Evolutionary conservation across 2,797 vertebrate species (phyloP).

Genomic region (Merluccius polli): DNA sequence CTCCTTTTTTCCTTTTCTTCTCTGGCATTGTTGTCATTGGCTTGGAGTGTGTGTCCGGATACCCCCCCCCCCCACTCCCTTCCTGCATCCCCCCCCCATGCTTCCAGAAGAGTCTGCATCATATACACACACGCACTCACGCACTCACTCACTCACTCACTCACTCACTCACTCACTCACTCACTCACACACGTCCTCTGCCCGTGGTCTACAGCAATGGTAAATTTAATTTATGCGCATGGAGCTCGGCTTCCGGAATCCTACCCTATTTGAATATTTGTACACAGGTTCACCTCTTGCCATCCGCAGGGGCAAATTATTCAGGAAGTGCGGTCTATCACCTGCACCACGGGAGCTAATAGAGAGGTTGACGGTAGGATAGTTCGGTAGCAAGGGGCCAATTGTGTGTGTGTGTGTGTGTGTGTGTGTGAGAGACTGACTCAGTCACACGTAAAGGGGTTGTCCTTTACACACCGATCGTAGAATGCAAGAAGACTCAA

Average conservation of each 20-base stretch:
- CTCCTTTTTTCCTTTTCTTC: slow-evolving; percentile 29
- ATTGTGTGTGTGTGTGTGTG: too few relatives aligned
- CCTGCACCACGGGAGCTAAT: too few relatives aligned
- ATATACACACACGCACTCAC: slow-evolving; percentile 31
- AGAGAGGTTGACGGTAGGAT: neutral
- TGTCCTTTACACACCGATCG: neutral
- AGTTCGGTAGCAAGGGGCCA: neutral
- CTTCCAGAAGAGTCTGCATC: slow-evolving; percentile 57
- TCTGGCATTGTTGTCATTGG: slow-evolving; percentile 61
- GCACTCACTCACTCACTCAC: too few relatives aligned
- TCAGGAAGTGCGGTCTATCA: too few relatives aligned
- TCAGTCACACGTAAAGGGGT: too few relatives aligned
- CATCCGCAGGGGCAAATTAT: too few relatives aligned
- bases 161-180: too few relatives aligned
- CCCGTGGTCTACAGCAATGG: slow-evolving; percentile 16
- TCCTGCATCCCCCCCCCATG: slow-evolving; percentile 46
- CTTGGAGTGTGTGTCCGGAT: slow-evolving; percentile 35
- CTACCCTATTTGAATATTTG: neutral
- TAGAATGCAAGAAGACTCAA: too few relatives aligned
- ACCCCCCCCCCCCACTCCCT: slow-evolving; percentile 5
- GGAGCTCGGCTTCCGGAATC: neutral
- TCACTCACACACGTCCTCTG: too few relatives aligned
- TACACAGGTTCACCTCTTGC: neutral
- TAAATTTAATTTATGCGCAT: neutral
- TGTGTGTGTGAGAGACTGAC: too few relatives aligned